phyloP scores from a whole-genome alignment of 2,797 vertebrate species.

The Gymnocypris eckloni region DNA sequence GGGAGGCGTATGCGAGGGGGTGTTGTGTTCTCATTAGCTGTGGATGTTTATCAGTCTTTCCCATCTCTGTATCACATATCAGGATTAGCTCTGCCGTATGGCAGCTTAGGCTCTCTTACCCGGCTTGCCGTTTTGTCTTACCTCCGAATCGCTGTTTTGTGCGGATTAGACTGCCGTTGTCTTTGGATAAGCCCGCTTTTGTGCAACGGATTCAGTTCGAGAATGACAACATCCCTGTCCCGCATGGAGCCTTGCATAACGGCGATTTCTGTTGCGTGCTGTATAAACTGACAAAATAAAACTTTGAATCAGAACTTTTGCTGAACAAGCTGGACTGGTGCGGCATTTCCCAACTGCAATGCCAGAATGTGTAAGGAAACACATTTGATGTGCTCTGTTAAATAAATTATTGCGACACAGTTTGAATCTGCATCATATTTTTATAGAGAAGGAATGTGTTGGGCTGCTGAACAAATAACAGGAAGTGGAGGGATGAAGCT shows the following conservation, averaged over 20 bases:
- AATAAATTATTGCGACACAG: slow-evolving; percentile 11
- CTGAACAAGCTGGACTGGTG: background rate
- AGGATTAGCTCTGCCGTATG: slow-evolving; percentile 68
- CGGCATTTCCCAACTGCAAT: background rate
- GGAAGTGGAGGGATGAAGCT: background rate
- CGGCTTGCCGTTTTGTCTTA: slow-evolving; percentile 71
- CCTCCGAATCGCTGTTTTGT: slow-evolving; percentile 73
- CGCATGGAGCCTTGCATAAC: slow-evolving; percentile 24
- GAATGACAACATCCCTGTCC: slow-evolving; percentile 20
- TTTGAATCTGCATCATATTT: slow-evolving; percentile 20
- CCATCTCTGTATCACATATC: slow-evolving; percentile 68
- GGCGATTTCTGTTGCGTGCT: background rate
- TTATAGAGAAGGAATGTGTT: slow-evolving; percentile 11
- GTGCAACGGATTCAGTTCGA: slow-evolving; percentile 22
- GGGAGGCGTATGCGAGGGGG: background rate
- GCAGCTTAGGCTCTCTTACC: slow-evolving; percentile 48
- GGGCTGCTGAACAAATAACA: background rate
- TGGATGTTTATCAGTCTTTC: slow-evolving; percentile 63
- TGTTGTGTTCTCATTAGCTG: slow-evolving; percentile 55
- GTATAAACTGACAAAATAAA: background rate
- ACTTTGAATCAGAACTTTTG: background rate
- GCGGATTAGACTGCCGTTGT: slow-evolving; percentile 75
- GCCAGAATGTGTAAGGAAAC: background rate
- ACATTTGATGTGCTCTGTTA: slow-evolving; percentile 12
- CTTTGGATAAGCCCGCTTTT: slow-evolving; percentile 50